Evolutionary conservation across 92 coral and sea anemone genomes (phyloP).

Genomic region (Phenganax stokvisi): DNA sequence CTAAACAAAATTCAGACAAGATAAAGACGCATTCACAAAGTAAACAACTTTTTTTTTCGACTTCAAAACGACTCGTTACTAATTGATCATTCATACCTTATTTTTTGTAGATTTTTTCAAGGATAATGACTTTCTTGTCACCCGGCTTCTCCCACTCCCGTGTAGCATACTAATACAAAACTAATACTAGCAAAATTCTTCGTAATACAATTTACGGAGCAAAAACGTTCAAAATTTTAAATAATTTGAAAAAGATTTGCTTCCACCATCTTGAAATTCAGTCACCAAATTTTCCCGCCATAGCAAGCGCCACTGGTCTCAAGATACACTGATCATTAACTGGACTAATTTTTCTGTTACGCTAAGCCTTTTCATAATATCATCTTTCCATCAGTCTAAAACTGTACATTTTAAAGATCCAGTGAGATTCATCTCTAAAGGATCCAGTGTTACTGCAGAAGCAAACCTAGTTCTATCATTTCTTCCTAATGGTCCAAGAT

Average conservation of each 20-base stretch:
- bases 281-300: background rate
- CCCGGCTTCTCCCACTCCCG: background rate
- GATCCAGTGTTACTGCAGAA: too few relatives aligned
- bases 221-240: background rate
- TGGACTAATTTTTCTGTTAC: background rate
- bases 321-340: background rate
- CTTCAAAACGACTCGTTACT: background rate
- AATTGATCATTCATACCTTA: slow-evolving; percentile 2
- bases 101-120: slow-evolving; percentile 13
- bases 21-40: background rate
- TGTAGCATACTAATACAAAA: background rate
- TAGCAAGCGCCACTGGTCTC: background rate
- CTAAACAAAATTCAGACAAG: background rate
- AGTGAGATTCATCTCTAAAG: too few relatives aligned
- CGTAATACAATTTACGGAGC: background rate
- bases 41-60: too few relatives aligned
- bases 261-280: slow-evolving; percentile 16
- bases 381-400: background rate
- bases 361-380: background rate
- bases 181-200: background rate
- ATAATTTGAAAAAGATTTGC: background rate
- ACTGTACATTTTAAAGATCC: background rate
- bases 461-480: background rate
- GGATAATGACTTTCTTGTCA: slow-evolving; percentile 14
- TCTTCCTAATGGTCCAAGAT: background rate